These are phyloP conservation scores for Drosophila baimaii DNA, from an alignment of 1,140 invertebrate genomes.

Conservation along the genomic window DNA sequence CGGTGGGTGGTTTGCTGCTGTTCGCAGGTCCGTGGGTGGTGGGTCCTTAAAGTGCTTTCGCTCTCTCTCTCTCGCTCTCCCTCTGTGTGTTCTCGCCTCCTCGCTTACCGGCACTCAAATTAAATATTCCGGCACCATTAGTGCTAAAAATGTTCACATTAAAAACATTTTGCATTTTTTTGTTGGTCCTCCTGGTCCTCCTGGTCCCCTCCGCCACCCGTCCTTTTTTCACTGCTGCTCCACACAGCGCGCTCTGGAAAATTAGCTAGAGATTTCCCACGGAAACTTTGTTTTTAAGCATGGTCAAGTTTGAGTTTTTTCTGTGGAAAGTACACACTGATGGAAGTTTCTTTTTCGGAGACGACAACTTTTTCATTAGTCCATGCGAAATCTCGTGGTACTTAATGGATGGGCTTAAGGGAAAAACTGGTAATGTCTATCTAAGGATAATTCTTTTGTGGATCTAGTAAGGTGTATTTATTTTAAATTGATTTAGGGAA, in stretches of 20 bases:
- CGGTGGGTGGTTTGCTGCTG: conserved; percentile 47
- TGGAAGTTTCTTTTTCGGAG: background rate
- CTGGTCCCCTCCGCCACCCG: background rate
- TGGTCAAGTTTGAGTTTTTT: conserved; percentile 57
- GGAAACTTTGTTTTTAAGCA: conserved; percentile 74
- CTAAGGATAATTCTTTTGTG: background rate
- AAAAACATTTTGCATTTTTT: conserved; percentile 67
- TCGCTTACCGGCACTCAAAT: conserved; percentile 32
- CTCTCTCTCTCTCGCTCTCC: background rate
- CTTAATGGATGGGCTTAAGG: conserved; percentile 7
- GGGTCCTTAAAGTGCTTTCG: conserved; percentile 42
- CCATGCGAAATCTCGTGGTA: conserved; percentile 11
- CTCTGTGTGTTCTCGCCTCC: background rate
- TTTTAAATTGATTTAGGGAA: background rate
- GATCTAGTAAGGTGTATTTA: background rate
- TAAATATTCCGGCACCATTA: conserved; percentile 63
- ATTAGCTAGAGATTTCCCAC: conserved; percentile 40
- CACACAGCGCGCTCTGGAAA: conserved; percentile 32
- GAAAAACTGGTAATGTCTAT: background rate
- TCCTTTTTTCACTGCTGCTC: background rate
- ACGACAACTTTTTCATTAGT: conserved; percentile 69
- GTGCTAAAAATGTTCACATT: conserved; percentile 63
- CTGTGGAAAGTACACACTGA: conserved; percentile 12
- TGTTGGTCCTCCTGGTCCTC: background rate
- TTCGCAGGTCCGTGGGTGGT: conserved; percentile 16